These are phyloP conservation scores for Pimpla rufipes DNA, from an alignment of 2,888 invertebrate species.

Conservation along the genomic window DNA sequence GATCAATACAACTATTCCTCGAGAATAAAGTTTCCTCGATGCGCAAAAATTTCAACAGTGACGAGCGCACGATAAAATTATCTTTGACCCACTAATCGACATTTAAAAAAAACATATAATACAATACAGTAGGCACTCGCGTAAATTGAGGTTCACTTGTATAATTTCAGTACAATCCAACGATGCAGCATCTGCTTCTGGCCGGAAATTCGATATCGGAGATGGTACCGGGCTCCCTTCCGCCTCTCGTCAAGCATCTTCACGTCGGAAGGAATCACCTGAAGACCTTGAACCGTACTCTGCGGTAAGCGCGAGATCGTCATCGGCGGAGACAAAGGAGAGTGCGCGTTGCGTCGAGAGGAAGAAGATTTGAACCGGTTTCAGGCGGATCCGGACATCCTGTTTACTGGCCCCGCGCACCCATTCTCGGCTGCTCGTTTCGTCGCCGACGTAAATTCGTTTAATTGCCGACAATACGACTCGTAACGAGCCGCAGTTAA, in stretches of 20 bases:
- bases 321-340: slow-evolving; percentile 10
- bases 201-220: slow-evolving; percentile 92
- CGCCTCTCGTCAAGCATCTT: slow-evolving; percentile 89
- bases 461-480: slow-evolving; percentile 52
- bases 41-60: not conserved
- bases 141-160: not conserved
- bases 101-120: not conserved
- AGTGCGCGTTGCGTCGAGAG: not conserved
- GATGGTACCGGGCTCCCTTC: slow-evolving; percentile 91
- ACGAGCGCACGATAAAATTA: not conserved
- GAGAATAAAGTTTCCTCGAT: not conserved
- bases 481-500: slow-evolving; percentile 49
- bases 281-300: slow-evolving; percentile 90
- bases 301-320: slow-evolving; percentile 85
- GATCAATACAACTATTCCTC: not conserved
- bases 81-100: slow-evolving; percentile 10
- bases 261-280: slow-evolving; percentile 92
- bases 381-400: slow-evolving; percentile 71
- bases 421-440: slow-evolving; percentile 67
- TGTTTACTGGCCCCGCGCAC: slow-evolving; percentile 72
- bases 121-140: not conserved
- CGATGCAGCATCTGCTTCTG: slow-evolving; percentile 90
- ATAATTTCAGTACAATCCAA: slow-evolving; percentile 86
- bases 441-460: slow-evolving; percentile 66
- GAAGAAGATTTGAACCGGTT: slow-evolving; percentile 61